Base-by-base conservation (phyloP, 2,797 vertebrate species). In the Ctenopoma kingsleyae region DNA sequence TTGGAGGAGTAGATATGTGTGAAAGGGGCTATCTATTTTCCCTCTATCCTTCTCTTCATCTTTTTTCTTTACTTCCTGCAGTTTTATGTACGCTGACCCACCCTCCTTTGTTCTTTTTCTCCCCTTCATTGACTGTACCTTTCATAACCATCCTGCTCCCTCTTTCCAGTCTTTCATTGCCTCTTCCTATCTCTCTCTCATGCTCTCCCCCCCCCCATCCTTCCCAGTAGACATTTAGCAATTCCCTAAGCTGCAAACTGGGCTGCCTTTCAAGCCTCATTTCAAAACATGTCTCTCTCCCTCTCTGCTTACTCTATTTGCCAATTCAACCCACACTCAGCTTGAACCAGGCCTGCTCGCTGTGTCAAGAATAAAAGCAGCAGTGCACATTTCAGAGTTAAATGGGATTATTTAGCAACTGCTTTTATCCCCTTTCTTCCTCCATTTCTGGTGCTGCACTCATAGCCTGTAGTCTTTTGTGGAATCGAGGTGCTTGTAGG, bases 391-490 rank as follows among this genome's bases (percentile, higher is more conserved):
- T 90, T 91, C 90, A 90, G 82, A 87, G 82, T 82, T 82, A 85
- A 91, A 92, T 84, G 53, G 73, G 85, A 91, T 92, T 92, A 91
- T 91, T 91, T 84, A 83, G 82, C 79, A 58, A 68, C 25, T 11
- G 55, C 84, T 86, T 89, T 90, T 78, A 84, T 86, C 69, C 74
- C 72, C 46, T 81, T 80, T 89, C 71, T 81, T 74, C 70, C 65
- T 57, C 67, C 53, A 50, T 77, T 78, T 80, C 74, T 75, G 58
- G 22, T 63, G 77, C 77, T 57, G 75, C 79, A 80, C 61, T 83
- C 71, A 55, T 64, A 67, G 71, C 63, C 81, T 67, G 78, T 79
- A 85, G 74, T 81, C 78, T 87, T 91, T 85, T 83, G 82, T 84
- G 63, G 72, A 82, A 84, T 78, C 67, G 47, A 84, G 82, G 71